phyloP scores from a whole-genome alignment of 1,140 invertebrate genomes.

The Drosophila sp. region DNA sequence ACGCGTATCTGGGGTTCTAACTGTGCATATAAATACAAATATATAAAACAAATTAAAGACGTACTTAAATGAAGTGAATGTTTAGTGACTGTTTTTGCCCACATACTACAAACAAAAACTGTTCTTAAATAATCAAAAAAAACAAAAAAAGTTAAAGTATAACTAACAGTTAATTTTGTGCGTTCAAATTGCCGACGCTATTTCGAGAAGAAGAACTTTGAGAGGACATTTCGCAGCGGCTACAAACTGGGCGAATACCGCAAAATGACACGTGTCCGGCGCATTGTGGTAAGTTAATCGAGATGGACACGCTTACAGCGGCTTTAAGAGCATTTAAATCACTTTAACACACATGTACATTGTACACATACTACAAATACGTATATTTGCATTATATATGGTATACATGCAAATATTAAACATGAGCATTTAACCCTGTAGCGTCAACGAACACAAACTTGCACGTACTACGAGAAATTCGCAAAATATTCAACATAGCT shows the following conservation, averaged over 20 bases:
- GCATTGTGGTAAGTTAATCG: slow-evolving; percentile 72
- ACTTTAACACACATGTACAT: slow-evolving; percentile 5
- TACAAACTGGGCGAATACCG: slow-evolving; percentile 76
- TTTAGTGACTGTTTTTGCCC: slow-evolving; percentile 7
- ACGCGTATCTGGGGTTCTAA: slow-evolving; percentile 47
- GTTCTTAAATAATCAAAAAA: too few species aligned
- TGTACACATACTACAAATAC: slow-evolving; percentile 1
- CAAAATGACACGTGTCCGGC: slow-evolving; percentile 82
- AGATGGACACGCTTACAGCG: slow-evolving; percentile 7
- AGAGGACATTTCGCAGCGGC: slow-evolving; percentile 33
- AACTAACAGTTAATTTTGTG: slow-evolving; percentile 15
- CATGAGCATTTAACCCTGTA: slow-evolving; percentile 12
- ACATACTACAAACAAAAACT: too few species aligned
- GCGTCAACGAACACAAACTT: not conserved
- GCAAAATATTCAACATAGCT: slow-evolving; percentile 31
- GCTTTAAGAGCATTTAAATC: slow-evolving; percentile 36
- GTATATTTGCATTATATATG: slow-evolving; percentile 2
- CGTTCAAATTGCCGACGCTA: slow-evolving; percentile 47
- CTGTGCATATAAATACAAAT: slow-evolving; percentile 8
- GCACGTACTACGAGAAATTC: slow-evolving; percentile 32
- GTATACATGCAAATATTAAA: slow-evolving; percentile 19
- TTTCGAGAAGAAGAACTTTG: not conserved
- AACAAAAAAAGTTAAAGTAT: too few species aligned
- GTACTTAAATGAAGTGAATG: slow-evolving; percentile 8
- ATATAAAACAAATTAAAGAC: slow-evolving; percentile 19